Conservation (phyloP, 2,888 invertebrate genomes). For the Epistrophe eligans region DNA sequence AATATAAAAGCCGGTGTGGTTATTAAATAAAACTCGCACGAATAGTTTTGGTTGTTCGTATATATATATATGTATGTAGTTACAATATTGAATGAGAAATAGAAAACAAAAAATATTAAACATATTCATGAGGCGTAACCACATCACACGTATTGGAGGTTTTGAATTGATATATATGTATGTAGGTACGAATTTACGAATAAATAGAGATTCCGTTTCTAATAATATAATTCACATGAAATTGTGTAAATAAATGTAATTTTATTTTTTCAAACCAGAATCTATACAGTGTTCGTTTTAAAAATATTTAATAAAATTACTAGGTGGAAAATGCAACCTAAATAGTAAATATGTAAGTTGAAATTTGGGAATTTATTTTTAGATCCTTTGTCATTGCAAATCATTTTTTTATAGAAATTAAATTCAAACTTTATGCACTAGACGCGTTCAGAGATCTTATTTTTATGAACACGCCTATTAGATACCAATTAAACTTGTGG, state of each 20-base stretch:
- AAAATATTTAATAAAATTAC: conserved; percentile 22
- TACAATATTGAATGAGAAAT: not conserved
- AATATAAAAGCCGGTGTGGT: conserved; percentile 62
- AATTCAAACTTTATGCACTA: too few relatives aligned
- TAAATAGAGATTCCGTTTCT: conserved; percentile 4
- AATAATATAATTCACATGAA: conserved; percentile 22
- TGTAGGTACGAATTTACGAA: not conserved
- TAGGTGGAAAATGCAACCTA: conserved; percentile 9
- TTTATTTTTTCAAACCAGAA: not conserved
- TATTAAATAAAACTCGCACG: conserved; percentile 70
- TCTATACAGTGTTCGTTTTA: not conserved
- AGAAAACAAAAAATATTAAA: conserved; percentile 13
- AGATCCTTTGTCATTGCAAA: not conserved
- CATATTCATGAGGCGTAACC: conserved; percentile 51
- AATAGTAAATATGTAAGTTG: not conserved
- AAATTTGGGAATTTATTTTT: not conserved
- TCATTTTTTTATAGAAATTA: too few relatives aligned
- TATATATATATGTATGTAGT: not conserved
- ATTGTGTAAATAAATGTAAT: not conserved
- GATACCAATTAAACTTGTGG: too few relatives aligned
- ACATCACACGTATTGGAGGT: conserved; percentile 58
- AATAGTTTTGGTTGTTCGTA: conserved; percentile 47
- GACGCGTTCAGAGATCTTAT: too few relatives aligned
- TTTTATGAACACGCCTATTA: too few relatives aligned
- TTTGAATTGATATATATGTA: conserved; percentile 11